Evolutionary conservation across 2,888 invertebrate species (phyloP).

Genomic region (Hypolimnas misippus): DNA sequence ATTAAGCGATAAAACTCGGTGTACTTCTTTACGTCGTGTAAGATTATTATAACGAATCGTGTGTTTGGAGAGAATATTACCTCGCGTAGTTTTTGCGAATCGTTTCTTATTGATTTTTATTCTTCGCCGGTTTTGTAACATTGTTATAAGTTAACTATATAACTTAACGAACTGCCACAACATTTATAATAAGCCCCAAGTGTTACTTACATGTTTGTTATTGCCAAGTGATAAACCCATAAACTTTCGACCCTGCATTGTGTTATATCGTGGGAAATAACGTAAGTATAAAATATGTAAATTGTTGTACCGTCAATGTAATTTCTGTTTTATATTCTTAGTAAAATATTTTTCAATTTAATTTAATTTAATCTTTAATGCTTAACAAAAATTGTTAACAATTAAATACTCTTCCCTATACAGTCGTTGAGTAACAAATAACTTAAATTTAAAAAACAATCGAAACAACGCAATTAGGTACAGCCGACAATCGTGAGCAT

Average conservation of each 20-base stretch:
- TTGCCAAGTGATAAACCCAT: conserved; percentile 38
- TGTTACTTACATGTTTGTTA: conserved; percentile 42
- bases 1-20: conserved; percentile 68
- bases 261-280: conserved; percentile 63
- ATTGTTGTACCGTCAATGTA: conserved; percentile 4
- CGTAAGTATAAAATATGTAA: conserved; percentile 55
- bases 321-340: not conserved
- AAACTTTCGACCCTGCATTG: conserved; percentile 47
- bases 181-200: conserved; percentile 39
- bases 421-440: not conserved
- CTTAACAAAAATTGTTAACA: not conserved
- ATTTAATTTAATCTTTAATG: not conserved
- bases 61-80: conserved; percentile 57
- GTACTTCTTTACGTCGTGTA: conserved; percentile 63
- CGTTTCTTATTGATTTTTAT: conserved; percentile 78
- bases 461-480: conserved; percentile 35
- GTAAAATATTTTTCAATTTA: not conserved
- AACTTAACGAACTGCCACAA: conserved; percentile 41
- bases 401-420: not conserved
- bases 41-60: conserved; percentile 60
- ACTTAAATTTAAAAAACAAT: not conserved
- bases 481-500: conserved; percentile 41
- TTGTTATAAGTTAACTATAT: conserved; percentile 68
- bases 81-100: conserved; percentile 63
- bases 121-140: conserved; percentile 74